Percentiles rank a stretch among this genome's conserved stretches.
Evolutionary conservation across 1,140 invertebrate species (phyloP).

Genomic region (Popillia japonica): DNA sequence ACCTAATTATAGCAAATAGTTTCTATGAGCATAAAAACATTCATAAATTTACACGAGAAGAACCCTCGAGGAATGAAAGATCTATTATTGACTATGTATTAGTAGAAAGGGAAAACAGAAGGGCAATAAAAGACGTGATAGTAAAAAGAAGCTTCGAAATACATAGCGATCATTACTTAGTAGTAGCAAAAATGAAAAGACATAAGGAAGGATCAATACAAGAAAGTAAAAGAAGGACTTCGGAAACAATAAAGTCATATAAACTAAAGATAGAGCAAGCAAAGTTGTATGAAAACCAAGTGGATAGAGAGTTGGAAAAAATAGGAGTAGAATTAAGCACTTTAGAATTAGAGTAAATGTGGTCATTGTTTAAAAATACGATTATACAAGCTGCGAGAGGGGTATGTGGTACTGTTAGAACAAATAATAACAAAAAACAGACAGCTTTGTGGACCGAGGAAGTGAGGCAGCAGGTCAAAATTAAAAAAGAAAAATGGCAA

Average conservation of each 20-base stretch:
- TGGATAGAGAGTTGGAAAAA: background rate
- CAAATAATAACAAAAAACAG: conserved; percentile 5
- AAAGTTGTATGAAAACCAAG: background rate
- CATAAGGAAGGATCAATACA: background rate
- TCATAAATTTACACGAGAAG: conserved; percentile 44
- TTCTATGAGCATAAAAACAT: conserved; percentile 44
- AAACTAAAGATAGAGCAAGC: background rate
- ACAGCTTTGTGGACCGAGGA: background rate
- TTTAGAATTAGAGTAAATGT: too few relatives aligned
- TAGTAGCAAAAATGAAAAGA: conserved; percentile 38
- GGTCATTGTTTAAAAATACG: background rate
- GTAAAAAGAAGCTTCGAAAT: conserved; percentile 45
- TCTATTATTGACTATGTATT: conserved; percentile 47
- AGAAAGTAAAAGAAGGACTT: background rate
- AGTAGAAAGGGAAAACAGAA: conserved; percentile 39
- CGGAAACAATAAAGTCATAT: conserved; percentile 23
- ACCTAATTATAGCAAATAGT: background rate
- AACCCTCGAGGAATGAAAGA: conserved; percentile 43
- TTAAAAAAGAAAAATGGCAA: conserved; percentile 24
- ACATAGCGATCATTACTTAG: conserved; percentile 45
- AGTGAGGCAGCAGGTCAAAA: conserved; percentile 19
- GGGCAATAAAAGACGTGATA: conserved; percentile 40
- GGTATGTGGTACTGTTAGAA: background rate
- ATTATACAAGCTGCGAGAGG: background rate
- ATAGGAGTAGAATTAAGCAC: background rate